Percentiles rank a stretch among this genome's conserved stretches.
These are phyloP conservation scores for Platichthys stellatus DNA, from an alignment of 2,113 vertebrate genomes.

Conservation along the genomic window DNA sequence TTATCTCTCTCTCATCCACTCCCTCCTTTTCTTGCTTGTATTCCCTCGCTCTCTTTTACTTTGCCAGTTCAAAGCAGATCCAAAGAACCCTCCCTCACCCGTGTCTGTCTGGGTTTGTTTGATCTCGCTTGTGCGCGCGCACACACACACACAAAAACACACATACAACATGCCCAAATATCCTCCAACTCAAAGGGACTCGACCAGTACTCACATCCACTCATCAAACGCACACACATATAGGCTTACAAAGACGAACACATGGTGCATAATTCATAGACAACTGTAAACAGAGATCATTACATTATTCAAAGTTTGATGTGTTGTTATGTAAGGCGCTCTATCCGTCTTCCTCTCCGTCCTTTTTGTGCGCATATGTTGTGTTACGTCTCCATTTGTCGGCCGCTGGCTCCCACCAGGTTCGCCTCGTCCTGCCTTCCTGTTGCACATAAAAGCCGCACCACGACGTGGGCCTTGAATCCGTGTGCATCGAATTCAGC, in stretches of 20 bases:
- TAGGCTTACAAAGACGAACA: background rate
- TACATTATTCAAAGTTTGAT: conserved; percentile 61
- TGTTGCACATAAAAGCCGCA: conserved; percentile 12
- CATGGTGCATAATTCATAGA: conserved; percentile 53
- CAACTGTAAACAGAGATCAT: conserved; percentile 36
- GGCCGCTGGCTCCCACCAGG: background rate
- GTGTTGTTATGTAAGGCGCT: conserved; percentile 45
- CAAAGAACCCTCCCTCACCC: conserved; percentile 34
- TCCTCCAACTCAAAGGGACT: conserved; percentile 2
- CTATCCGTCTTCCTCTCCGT: conserved; percentile 1
- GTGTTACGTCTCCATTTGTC: conserved; percentile 8
- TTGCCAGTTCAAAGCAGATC: conserved; percentile 59
- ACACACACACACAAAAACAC: conserved; percentile 7
- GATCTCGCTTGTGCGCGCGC: conserved; percentile 22
- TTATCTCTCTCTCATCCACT: background rate
- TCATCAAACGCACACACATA: conserved; percentile 2
- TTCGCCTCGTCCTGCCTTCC: background rate
- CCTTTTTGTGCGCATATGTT: background rate
- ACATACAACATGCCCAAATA: conserved; percentile 16
- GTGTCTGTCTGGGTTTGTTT: conserved; percentile 53
- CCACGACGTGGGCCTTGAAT: conserved; percentile 10
- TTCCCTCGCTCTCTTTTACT: conserved; percentile 17
- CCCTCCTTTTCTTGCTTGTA: background rate
- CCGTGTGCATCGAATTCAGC: background rate
- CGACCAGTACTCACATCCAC: conserved; percentile 8